These are phyloP conservation scores for Peribatodes rhomboidaria DNA, from an alignment of 2,888 invertebrate species.

Conservation along the genomic window DNA sequence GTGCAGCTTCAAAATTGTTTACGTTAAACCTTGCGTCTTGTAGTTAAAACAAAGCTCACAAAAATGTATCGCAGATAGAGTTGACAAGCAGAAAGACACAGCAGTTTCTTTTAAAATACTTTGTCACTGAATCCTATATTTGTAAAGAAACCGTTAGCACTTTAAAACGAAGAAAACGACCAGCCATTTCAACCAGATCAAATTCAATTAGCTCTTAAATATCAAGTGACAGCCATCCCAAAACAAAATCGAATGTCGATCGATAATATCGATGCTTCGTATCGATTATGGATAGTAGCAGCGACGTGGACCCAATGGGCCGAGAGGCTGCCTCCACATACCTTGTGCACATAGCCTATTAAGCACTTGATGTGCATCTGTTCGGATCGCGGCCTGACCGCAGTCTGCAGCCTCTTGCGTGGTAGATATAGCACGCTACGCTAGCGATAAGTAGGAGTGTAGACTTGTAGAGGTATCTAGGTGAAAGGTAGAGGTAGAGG, in stretches of 20 bases:
- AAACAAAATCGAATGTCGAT: slow-evolving; percentile 32
- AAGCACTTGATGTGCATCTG: slow-evolving; percentile 56
- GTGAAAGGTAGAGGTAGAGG: too few relatives aligned
- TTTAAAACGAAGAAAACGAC: slow-evolving; percentile 10
- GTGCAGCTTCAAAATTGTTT: too few relatives aligned
- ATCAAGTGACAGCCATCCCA: slow-evolving; percentile 31
- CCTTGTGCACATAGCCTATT: slow-evolving; percentile 52
- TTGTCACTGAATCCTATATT: too few relatives aligned
- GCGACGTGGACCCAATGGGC: slow-evolving; percentile 63
- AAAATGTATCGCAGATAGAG: too few relatives aligned
- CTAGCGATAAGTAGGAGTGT: not conserved
- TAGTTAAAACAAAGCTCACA: too few relatives aligned
- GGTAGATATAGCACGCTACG: not conserved
- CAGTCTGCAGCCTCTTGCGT: slow-evolving; percentile 45
- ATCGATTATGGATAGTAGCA: slow-evolving; percentile 51
- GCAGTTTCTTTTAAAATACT: too few relatives aligned
- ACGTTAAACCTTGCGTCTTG: too few relatives aligned
- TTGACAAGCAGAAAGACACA: too few relatives aligned
- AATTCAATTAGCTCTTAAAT: slow-evolving; percentile 26
- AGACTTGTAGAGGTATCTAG: not conserved
- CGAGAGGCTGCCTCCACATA: slow-evolving; percentile 62
- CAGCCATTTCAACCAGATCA: slow-evolving; percentile 21
- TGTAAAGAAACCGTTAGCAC: not conserved
- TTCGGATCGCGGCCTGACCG: slow-evolving; percentile 64
- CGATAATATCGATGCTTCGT: slow-evolving; percentile 29